These are phyloP conservation scores for Phrixothrix hirtus DNA, from an alignment of 2,888 invertebrate genomes.

Conservation along the genomic window DNA sequence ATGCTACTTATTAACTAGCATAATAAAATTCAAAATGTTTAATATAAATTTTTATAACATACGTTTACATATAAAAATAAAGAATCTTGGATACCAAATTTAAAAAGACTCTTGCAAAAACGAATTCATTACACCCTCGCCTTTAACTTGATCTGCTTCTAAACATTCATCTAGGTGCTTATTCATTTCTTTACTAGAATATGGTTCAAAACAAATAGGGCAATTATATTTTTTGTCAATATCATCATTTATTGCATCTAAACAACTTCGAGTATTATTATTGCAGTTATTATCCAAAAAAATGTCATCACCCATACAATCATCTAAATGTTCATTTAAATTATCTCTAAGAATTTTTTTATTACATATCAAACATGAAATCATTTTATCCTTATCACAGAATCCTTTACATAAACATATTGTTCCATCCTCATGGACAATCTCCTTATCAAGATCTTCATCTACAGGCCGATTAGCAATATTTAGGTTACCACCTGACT, in stretches of 20 bases:
- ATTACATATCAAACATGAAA: constrained; percentile 55
- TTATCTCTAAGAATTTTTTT: constrained; percentile 44
- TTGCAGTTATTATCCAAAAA: constrained; percentile 40
- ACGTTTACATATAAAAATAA: no score
- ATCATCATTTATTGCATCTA: constrained; percentile 28
- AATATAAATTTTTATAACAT: no score
- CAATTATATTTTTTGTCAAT: constrained; percentile 58
- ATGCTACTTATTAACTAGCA: no score
- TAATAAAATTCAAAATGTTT: no score
- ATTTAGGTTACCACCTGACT: no score
- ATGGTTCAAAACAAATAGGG: constrained; percentile 63
- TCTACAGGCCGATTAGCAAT: no score
- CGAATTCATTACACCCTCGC: no score
- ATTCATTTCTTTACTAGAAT: constrained; percentile 62
- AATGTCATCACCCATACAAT: constrained; percentile 51
- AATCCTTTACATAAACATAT: constrained; percentile 5
- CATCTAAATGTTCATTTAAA: constrained; percentile 54
- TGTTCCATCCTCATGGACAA: no score
- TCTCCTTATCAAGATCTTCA: no score
- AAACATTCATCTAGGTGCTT: constrained; percentile 62
- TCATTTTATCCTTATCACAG: constrained; percentile 3
- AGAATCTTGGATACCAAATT: no score
- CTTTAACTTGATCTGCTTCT: no score
- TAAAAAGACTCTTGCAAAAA: no score
- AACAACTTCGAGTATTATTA: background rate